Evolutionary conservation across 2,113 vertebrate genomes (phyloP).

Genomic region (Penelope pileata): DNA sequence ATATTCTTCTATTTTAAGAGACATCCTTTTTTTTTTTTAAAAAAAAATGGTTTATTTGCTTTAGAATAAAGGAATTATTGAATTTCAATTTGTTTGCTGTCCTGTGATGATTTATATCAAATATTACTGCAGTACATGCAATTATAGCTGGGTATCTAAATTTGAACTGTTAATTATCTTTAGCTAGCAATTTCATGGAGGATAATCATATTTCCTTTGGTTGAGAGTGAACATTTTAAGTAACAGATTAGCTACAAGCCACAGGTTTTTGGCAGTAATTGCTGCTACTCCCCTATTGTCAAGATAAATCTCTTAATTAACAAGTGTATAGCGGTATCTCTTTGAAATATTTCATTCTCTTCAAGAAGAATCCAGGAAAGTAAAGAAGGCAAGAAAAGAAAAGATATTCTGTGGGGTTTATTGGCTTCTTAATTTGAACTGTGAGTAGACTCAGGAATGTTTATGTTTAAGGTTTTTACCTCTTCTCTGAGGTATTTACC

Average conservation of each 20-base stretch:
- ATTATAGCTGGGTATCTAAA: conserved; percentile 49
- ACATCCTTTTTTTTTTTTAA: neutral
- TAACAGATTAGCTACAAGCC: conserved; percentile 41
- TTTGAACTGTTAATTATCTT: conserved; percentile 66
- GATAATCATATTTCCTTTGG: conserved; percentile 60
- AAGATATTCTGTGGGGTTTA: neutral
- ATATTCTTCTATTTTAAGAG: conserved; percentile 20
- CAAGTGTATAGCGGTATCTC: neutral
- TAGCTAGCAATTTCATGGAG: conserved; percentile 57
- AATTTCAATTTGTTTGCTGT: conserved; percentile 35
- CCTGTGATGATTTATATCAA: conserved; percentile 19
- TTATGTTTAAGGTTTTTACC: neutral
- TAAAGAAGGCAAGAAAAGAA: neutral
- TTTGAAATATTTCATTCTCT: conserved; percentile 33
- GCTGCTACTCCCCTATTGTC: conserved; percentile 25
- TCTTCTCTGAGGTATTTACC: neutral
- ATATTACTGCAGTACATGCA: conserved; percentile 17
- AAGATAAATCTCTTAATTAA: conserved; percentile 70
- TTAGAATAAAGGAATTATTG: neutral
- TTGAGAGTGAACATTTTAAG: conserved; percentile 57
- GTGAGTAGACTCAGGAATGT: neutral
- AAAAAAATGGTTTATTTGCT: neutral
- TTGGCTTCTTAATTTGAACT: conserved; percentile 14
- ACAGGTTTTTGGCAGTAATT: conserved; percentile 53
- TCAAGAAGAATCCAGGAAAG: conserved; percentile 19